Percentiles rank a stretch among this genome's conserved stretches.
Evolutionary conservation across 2,797 vertebrate genomes (phyloP).

Genomic region (Channallabes apus): DNA sequence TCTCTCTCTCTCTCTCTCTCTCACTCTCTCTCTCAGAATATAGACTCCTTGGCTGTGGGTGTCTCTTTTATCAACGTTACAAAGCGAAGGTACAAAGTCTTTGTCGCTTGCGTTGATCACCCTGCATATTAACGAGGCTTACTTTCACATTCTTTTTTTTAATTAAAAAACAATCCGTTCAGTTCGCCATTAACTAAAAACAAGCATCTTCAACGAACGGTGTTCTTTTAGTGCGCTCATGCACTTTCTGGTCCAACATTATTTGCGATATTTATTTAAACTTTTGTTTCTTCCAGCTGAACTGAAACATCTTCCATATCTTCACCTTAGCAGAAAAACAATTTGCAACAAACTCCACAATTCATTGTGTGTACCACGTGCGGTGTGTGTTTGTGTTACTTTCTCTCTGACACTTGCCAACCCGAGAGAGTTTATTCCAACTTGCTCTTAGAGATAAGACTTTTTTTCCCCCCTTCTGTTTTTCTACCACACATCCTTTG

Average conservation of each 20-base stretch:
- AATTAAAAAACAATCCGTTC: too few relatives aligned
- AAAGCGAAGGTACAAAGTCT: too few relatives aligned
- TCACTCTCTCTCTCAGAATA: too few relatives aligned
- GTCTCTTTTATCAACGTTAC: too few relatives aligned
- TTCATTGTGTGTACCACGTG: neutral
- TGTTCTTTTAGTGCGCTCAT: too few relatives aligned
- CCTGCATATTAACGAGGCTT: too few relatives aligned
- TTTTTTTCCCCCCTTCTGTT: conserved; percentile 23
- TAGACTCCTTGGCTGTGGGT: too few relatives aligned
- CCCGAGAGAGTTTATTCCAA: conserved; percentile 5
- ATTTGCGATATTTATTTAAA: neutral
- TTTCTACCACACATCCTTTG: conserved; percentile 3
- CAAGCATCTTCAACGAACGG: too few relatives aligned
- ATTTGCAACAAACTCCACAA: neutral
- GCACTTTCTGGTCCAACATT: neutral
- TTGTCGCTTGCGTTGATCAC: too few relatives aligned
- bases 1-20: too few relatives aligned
- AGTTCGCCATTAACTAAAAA: too few relatives aligned
- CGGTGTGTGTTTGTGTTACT: neutral
- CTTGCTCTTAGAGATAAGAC: conserved; percentile 13
- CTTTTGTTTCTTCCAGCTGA: neutral
- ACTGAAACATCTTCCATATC: neutral
- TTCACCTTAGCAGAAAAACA: neutral
- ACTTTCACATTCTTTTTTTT: too few relatives aligned
- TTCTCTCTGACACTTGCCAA: neutral